phyloP scores from a whole-genome alignment of 2,113 vertebrate genomes.

The Chlorodrepanis virens region DNA sequence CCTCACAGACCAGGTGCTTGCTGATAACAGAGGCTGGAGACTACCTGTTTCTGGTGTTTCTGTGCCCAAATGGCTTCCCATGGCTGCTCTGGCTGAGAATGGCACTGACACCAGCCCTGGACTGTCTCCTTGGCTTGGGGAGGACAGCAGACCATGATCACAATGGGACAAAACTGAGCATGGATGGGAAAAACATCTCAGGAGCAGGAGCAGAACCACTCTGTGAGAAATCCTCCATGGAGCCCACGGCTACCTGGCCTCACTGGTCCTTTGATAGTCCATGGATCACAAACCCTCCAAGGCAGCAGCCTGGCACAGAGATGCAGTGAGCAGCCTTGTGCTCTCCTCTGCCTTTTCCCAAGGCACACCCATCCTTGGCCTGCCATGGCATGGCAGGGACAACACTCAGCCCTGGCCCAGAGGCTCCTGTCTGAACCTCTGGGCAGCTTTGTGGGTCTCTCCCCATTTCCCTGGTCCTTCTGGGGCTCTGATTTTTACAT shows the following conservation, averaged over 20 bases:
- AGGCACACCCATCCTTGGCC: neutral
- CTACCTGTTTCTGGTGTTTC: neutral
- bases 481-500: neutral
- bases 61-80: neutral
- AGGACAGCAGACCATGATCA: neutral
- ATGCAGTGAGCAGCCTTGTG: fast-evolving
- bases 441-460: neutral
- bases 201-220: neutral
- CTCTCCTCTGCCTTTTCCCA: neutral
- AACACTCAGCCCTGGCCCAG: neutral
- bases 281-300: neutral
- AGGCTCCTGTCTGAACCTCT: neutral
- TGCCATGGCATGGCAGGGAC: fast-evolving
- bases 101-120: neutral
- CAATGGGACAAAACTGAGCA: fast-evolving
- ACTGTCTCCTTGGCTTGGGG: neutral
- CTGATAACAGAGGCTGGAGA: neutral
- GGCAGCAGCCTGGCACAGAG: neutral
- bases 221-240: fast-evolving
- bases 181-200: neutral
- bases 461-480: neutral
- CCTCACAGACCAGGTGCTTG: neutral
- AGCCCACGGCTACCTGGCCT: neutral
- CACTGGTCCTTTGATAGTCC: neutral
- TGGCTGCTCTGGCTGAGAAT: neutral